Conservation (phyloP, 2,888 invertebrate genomes). For the Platycheirus albimanus region DNA sequence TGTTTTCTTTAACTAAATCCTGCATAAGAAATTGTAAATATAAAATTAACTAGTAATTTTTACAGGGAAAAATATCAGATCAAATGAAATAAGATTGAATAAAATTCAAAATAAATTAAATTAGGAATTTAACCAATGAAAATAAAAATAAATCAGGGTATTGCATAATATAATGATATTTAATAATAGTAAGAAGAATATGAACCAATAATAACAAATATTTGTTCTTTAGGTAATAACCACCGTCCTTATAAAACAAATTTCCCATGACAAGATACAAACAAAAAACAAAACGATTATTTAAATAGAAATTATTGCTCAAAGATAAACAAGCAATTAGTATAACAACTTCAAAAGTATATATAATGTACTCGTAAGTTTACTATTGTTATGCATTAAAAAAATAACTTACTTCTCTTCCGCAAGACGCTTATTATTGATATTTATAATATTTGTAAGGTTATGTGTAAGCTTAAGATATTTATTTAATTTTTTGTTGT, state of each 20-base stretch:
- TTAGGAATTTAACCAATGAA: not conserved
- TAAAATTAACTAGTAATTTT: not conserved
- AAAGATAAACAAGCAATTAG: conserved; percentile 54
- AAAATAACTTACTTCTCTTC: conserved; percentile 35
- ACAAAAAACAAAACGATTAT: not conserved
- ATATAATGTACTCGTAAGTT: conserved; percentile 24
- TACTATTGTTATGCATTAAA: conserved; percentile 26
- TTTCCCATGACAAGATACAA: conserved; percentile 22
- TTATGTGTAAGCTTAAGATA: not conserved
- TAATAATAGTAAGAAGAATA: conserved; percentile 19
- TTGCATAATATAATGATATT: conserved; percentile 27
- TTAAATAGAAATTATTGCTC: conserved; percentile 27
- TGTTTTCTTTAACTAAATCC: too few relatives aligned
- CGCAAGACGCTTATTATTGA: conserved; percentile 67
- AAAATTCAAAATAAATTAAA: not conserved
- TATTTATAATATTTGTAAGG: conserved; percentile 35
- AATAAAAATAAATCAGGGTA: conserved; percentile 58
- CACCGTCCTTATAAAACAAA: conserved; percentile 57
- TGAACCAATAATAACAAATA: not conserved
- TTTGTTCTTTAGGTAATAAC: conserved; percentile 23
- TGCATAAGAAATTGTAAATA: not conserved
- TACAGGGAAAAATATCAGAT: not conserved
- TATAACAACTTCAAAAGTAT: conserved; percentile 9
- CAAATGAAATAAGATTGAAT: not conserved
- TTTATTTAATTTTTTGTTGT: not conserved